phyloP scores from a whole-genome alignment of 2,113 vertebrate genomes.

The Paratilapia polleni region DNA sequence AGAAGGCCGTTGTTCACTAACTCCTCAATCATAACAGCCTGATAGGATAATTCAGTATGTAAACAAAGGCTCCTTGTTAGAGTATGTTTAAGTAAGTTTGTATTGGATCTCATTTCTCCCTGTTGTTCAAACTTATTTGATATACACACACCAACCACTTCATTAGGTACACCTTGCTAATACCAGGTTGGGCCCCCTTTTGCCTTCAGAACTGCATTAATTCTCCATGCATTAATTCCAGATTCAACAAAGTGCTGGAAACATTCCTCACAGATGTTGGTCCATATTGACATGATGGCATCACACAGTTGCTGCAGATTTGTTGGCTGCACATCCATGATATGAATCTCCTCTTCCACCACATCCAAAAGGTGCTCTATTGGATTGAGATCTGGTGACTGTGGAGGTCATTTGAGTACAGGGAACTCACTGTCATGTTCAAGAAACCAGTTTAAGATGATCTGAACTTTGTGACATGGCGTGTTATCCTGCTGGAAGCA shows the following conservation, averaged over 20 bases:
- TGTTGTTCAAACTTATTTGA: neutral
- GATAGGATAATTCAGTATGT: neutral
- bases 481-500: neutral
- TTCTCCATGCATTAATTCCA: neutral
- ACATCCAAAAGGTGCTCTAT: too few relatives aligned
- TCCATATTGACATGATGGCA: neutral
- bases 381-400: too few relatives aligned
- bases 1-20: neutral
- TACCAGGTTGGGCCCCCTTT: neutral
- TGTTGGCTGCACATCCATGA: too few relatives aligned
- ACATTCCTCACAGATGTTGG: neutral
- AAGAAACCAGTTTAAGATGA: too few relatives aligned
- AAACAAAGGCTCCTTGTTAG: neutral
- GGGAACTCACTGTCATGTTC: too few relatives aligned
- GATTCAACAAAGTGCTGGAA: neutral
- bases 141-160: neutral
- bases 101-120: neutral
- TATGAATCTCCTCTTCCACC: too few relatives aligned
- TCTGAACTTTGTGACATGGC: neutral
- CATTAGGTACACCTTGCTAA: neutral
- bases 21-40: neutral
- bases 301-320: too few relatives aligned
- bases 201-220: neutral
- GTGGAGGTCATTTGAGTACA: too few relatives aligned
- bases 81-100: neutral